phyloP scores from a whole-genome alignment of 2,888 invertebrate species.

The Ernsta delagoae region DNA sequence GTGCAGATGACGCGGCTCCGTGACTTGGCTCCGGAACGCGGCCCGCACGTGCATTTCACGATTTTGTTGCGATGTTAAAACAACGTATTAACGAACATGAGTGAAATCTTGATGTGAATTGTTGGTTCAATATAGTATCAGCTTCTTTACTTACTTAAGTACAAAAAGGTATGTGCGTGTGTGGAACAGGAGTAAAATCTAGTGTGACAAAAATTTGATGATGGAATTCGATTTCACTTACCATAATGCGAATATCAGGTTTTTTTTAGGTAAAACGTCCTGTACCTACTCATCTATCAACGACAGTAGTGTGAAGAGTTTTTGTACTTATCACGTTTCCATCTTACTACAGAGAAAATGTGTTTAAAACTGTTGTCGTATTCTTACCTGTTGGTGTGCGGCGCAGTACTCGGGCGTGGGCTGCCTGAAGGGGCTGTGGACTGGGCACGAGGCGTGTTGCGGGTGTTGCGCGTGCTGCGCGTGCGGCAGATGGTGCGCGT shows the following conservation, averaged over 20 bases:
- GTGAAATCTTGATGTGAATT: constrained; percentile 1
- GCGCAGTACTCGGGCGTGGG: constrained; percentile 80
- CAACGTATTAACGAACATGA: constrained; percentile 26
- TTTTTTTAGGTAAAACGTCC: too few relatives aligned
- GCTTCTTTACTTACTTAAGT: too few relatives aligned
- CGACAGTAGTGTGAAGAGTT: too few relatives aligned
- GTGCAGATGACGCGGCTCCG: constrained; percentile 60
- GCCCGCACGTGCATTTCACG: constrained; percentile 46
- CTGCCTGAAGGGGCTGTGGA: constrained; percentile 90
- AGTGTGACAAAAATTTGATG: too few relatives aligned
- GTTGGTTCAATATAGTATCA: background rate
- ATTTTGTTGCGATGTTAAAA: constrained; percentile 36
- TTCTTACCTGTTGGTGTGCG: constrained; percentile 74
- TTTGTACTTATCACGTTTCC: too few relatives aligned
- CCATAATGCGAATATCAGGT: too few relatives aligned
- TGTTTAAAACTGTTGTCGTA: too few relatives aligned
- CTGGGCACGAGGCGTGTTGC: constrained; percentile 86
- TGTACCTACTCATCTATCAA: too few relatives aligned
- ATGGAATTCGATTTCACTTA: too few relatives aligned
- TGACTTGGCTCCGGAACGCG: constrained; percentile 52
- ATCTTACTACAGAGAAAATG: too few relatives aligned
- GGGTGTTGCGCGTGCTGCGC: constrained; percentile 63
- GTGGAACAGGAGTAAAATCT: too few relatives aligned
- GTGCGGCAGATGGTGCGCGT: constrained; percentile 79
- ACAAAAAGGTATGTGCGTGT: too few relatives aligned